Evolutionary conservation across 2,797 vertebrate species (phyloP).

Genomic region (Poeciliopsis paucimaculata): DNA sequence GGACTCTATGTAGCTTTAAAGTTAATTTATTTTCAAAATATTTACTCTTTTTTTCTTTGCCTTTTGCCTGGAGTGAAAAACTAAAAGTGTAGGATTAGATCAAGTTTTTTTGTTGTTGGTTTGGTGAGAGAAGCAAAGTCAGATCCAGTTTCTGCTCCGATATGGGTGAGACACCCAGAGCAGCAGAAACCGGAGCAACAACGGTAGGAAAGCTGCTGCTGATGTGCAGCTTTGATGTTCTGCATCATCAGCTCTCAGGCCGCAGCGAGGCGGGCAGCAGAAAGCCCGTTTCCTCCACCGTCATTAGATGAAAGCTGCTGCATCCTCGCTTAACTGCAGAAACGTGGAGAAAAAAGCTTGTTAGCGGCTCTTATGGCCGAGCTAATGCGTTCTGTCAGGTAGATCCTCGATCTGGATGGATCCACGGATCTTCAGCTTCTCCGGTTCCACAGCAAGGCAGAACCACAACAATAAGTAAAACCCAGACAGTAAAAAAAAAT

Average conservation of each 20-base stretch:
- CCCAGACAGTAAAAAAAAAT: too few relatives aligned
- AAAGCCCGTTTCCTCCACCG: slow-evolving; percentile 1
- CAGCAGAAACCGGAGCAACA: neutral
- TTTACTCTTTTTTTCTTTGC: neutral
- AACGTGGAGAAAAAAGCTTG: neutral
- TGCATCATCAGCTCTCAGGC: neutral
- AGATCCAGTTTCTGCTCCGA: neutral
- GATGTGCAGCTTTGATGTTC: slow-evolving; percentile 4
- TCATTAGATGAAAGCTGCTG: slow-evolving; percentile 8
- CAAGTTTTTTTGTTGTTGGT: neutral
- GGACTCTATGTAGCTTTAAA: too few relatives aligned
- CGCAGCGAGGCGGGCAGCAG: neutral
- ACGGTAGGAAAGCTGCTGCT: neutral
- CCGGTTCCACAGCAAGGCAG: too few relatives aligned
- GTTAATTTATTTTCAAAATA: too few relatives aligned
- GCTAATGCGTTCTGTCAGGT: neutral
- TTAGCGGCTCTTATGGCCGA: neutral
- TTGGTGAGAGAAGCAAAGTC: neutral
- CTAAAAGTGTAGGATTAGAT: neutral
- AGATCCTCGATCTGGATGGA: neutral
- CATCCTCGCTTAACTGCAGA: neutral
- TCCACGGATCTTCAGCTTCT: neutral
- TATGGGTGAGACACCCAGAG: neutral
- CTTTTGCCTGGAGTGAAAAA: neutral
- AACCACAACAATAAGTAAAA: neutral